phyloP scores from a whole-genome alignment of 2,113 vertebrate genomes.

The Delphinapterus leucas region DNA sequence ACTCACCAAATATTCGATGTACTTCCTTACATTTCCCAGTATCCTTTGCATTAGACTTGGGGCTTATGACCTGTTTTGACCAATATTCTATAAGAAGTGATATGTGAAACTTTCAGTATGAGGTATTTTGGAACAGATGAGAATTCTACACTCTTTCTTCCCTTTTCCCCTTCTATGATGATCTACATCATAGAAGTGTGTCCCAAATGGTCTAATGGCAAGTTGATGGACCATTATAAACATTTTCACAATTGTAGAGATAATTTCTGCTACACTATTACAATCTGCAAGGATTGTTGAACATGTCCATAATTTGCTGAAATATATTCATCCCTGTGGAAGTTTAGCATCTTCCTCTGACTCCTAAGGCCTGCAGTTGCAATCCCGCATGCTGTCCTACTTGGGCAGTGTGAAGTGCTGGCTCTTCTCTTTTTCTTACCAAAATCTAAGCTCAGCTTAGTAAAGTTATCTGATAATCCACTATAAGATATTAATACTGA shows the following conservation, averaged over 20 bases:
- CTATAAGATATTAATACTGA: background rate
- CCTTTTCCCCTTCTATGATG: background rate
- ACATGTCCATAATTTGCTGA: background rate
- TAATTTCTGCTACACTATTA: background rate
- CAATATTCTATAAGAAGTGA: background rate
- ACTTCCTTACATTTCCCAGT: background rate
- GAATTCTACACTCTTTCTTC: background rate
- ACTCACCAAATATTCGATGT: background rate
- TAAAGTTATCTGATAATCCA: constrained; percentile 11
- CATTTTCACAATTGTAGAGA: background rate
- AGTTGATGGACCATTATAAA: background rate
- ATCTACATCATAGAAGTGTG: background rate
- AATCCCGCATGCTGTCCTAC: background rate
- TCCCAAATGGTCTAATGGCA: background rate
- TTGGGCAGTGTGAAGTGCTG: background rate
- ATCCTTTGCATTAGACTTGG: background rate
- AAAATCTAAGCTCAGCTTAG: background rate
- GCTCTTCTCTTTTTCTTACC: background rate
- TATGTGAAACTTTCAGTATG: background rate
- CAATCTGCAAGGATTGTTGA: background rate
- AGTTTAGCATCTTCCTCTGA: background rate
- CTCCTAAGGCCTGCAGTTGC: background rate
- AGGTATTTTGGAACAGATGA: background rate
- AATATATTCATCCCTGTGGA: background rate
- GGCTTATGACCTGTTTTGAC: background rate